phyloP scores from a whole-genome alignment of 1,140 invertebrate genomes.

The Leptinotarsa texana region DNA sequence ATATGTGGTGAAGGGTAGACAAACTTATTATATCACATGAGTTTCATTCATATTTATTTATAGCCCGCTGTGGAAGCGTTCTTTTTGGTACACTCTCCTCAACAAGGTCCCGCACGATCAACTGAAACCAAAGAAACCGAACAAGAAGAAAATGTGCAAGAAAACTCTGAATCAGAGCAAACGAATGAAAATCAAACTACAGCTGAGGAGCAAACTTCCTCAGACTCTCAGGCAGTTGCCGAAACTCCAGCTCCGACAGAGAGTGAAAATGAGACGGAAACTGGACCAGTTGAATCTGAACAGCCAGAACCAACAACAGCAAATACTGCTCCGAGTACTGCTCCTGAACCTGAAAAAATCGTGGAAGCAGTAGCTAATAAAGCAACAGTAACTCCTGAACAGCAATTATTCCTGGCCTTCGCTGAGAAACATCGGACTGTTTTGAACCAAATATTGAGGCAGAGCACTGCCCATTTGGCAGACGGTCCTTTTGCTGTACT shows the following conservation, averaged over 20 bases:
- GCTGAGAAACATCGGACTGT: slow-evolving; percentile 89
- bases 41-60: slow-evolving; percentile 39
- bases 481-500: slow-evolving; percentile 90
- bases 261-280: neutral
- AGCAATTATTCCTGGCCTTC: slow-evolving; percentile 81
- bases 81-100: slow-evolving; percentile 83
- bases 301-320: slow-evolving; percentile 20
- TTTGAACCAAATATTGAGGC: slow-evolving; percentile 88
- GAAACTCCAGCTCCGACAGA: slow-evolving; percentile 42
- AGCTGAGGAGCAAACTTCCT: neutral
- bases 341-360: slow-evolving; percentile 34
- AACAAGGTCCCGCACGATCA: slow-evolving; percentile 52
- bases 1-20: too few species aligned
- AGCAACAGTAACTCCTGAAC: slow-evolving; percentile 60
- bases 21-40: too few species aligned
- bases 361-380: slow-evolving; percentile 46
- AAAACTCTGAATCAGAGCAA: slow-evolving; percentile 1
- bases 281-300: neutral
- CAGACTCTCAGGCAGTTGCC: slow-evolving; percentile 37
- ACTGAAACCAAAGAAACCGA: slow-evolving; percentile 32
- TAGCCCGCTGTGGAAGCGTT: slow-evolving; percentile 91
- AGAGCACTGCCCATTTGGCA: slow-evolving; percentile 81
- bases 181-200: neutral
- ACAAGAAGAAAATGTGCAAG: slow-evolving; percentile 23
- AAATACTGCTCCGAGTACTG: slow-evolving; percentile 15